A percentile compares a stretch with the other conserved stretches of the same genome.
These are phyloP conservation scores for Lipophrys pholis DNA, from an alignment of 2,113 vertebrate genomes.

Conservation along the genomic window DNA sequence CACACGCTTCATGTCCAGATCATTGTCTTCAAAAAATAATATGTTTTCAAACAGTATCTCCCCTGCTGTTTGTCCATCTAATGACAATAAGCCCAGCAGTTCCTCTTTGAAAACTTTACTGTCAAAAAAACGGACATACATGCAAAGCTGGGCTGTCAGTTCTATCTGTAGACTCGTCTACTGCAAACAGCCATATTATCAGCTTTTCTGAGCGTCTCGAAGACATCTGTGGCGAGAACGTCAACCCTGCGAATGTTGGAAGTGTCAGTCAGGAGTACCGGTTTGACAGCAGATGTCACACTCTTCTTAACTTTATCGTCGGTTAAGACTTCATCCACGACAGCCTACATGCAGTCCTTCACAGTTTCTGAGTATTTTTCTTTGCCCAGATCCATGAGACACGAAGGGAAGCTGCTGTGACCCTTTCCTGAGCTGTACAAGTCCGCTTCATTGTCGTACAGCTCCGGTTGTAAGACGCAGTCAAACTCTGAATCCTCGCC, in stretches of 20 bases:
- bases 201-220: slow-evolving; percentile 9
- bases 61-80: slow-evolving; percentile 1
- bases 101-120: not conserved
- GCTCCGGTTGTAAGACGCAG: too few relatives aligned
- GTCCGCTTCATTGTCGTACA: too few relatives aligned
- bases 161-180: not conserved
- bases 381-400: too few relatives aligned
- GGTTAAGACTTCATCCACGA: not conserved
- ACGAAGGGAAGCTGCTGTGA: too few relatives aligned
- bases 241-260: not conserved
- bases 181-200: not conserved
- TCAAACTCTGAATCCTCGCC: too few relatives aligned
- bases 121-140: not conserved
- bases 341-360: slow-evolving; percentile 9
- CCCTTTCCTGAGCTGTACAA: too few relatives aligned
- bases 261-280: not conserved
- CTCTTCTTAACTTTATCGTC: too few relatives aligned
- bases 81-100: not conserved
- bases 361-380: not conserved
- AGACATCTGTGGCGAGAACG: not conserved
- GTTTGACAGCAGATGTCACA: too few relatives aligned
- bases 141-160: not conserved
- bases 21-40: slow-evolving; percentile 19
- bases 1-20: slow-evolving; percentile 26
- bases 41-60: slow-evolving; percentile 20